Evolutionary conservation across 2,888 invertebrate genomes (phyloP), one percentile per base, ranked within the genome.

Genomic region (Chrysolina haemoptera): DNA sequence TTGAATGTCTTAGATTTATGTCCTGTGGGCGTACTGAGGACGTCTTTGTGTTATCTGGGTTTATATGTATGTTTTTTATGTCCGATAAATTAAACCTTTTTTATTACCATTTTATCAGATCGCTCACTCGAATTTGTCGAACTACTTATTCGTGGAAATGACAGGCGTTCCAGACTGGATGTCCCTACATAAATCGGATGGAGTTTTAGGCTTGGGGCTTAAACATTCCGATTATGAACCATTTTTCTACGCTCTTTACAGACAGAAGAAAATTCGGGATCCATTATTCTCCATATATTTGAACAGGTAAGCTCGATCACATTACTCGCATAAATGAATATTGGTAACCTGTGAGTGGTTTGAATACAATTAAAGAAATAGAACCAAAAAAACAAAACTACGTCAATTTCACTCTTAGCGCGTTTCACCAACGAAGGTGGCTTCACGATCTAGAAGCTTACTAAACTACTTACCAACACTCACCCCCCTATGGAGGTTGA

Each of bases 61-160:
- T 27, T 27, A 14, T 46, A n/a, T 6, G 35, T 35, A 6, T 35
- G 35, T 35, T 6, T 46, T 46, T 65, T 71, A 62, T 59, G 43
- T 9, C 1, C 50, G 4, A 70, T 20, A 6, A 66, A 53, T 3
- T 71, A 59, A 62, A 63, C 64, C 18, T 53, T 35, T 3, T 6
- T 35, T 35, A 6, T 35, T 35, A 5, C 5, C 35, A 27, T 27
- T 27, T 35, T 35, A 35, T 35, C 79, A 92, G 92, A 84, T 93
- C 70, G 90, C 89, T 1, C 90, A 90, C 75, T 80, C 91, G 6
- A 86, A 89, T 76, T 89, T 93, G 4, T 87, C 88, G 73, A 88
- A 90, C 70, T 94, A 93, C 86, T 91, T 91, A n/a, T 94, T 95
- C 87, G 92, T 92, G 16, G 94, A 94, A 87, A 93, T 94, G 74